Percentiles rank a stretch among this genome's conserved stretches.
These are phyloP conservation scores for Agriopis marginaria DNA, from an alignment of 2,888 invertebrate species.

Conservation along the genomic window DNA sequence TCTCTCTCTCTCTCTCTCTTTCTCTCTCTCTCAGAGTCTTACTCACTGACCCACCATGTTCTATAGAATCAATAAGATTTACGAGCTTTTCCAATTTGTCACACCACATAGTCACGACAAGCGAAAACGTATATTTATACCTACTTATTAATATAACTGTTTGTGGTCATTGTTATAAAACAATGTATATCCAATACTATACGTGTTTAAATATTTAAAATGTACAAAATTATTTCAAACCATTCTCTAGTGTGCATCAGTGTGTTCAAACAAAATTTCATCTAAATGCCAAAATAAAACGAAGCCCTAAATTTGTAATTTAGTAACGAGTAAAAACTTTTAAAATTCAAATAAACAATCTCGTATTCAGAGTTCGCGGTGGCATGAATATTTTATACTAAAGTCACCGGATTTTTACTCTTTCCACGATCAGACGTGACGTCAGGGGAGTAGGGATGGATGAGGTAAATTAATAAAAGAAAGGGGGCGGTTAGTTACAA, in stretches of 20 bases:
- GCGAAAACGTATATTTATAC: too few species aligned
- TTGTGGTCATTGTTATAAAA: too few species aligned
- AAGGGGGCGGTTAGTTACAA: constrained; percentile 85
- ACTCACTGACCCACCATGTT: too few species aligned
- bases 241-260: neutral
- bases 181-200: too few species aligned
- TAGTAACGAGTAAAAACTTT: constrained; percentile 40
- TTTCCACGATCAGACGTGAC: constrained; percentile 67
- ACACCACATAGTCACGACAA: too few species aligned
- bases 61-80: too few species aligned
- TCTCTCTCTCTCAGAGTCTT: too few species aligned
- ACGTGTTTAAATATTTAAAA: too few species aligned
- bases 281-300: constrained; percentile 5
- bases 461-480: constrained; percentile 85
- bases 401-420: constrained; percentile 65
- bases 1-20: too few species aligned
- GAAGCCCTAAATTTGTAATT: neutral
- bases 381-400: constrained; percentile 78
- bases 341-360: constrained; percentile 59
- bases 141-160: too few species aligned
- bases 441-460: constrained; percentile 73
- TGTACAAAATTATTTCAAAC: neutral
- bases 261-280: neutral
- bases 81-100: too few species aligned
- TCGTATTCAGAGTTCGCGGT: constrained; percentile 54